Evolutionary conservation across 1,140 invertebrate genomes (phyloP).

Genomic region (Drosophila sp.): DNA sequence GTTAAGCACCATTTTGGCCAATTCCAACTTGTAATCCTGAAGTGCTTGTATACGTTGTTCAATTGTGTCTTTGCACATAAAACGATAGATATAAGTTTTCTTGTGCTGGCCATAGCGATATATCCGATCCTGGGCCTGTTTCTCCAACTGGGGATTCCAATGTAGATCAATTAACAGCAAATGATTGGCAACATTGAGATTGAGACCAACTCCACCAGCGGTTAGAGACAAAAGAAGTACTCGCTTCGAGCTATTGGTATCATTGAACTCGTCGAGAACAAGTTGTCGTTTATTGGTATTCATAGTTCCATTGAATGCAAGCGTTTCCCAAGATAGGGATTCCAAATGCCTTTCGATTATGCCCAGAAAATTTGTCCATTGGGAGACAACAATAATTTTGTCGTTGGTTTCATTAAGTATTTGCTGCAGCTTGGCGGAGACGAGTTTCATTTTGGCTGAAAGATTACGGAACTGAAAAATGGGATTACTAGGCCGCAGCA

Average conservation of each 20-base stretch:
- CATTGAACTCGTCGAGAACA: conserved; percentile 45
- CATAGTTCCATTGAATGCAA: conserved; percentile 48
- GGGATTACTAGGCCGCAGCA: conserved; percentile 46
- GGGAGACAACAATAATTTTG: conserved; percentile 55
- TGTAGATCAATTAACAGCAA: conserved; percentile 54
- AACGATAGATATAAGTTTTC: conserved; percentile 84
- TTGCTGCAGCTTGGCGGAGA: conserved; percentile 36
- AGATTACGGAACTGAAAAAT: conserved; percentile 38
- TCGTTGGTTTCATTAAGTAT: conserved; percentile 40
- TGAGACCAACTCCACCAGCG: conserved; percentile 58
- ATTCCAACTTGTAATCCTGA: conserved; percentile 89
- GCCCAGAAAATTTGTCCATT: conserved; percentile 44
- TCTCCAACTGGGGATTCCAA: conserved; percentile 60
- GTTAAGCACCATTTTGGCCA: conserved; percentile 89
- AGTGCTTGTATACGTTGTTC: conserved; percentile 91
- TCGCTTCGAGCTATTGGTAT: conserved; percentile 22
- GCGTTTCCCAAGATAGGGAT: conserved; percentile 17
- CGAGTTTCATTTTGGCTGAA: conserved; percentile 40
- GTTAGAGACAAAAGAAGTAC: conserved; percentile 48
- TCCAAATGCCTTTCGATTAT: conserved; percentile 37
- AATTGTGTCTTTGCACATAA: conserved; percentile 91
- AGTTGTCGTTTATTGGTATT: conserved; percentile 27
- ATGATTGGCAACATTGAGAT: conserved; percentile 62
- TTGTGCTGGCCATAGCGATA: conserved; percentile 62
- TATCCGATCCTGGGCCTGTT: conserved; percentile 61